Percentiles rank a stretch among this genome's conserved stretches.
Conservation (phyloP, 2,888 invertebrate genomes). For the Diplolepis rosae region DNA sequence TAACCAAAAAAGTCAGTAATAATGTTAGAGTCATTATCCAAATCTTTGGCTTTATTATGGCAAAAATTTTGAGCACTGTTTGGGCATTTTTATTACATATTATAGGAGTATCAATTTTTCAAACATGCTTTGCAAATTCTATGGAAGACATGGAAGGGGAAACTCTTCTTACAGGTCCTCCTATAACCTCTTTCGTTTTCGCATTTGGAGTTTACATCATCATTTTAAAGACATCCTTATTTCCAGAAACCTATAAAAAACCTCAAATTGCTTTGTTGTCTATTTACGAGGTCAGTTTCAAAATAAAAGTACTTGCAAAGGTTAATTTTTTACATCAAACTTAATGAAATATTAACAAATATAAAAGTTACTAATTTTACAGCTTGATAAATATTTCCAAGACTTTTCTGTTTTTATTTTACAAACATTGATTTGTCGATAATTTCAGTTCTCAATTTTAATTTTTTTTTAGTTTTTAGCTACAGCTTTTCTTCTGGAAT, state of each 20-base stretch:
- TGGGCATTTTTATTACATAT: conserved; percentile 61
- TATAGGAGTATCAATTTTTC: conserved; percentile 57
- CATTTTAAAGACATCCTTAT: conserved; percentile 52
- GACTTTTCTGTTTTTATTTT: not conserved
- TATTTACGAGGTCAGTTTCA: conserved; percentile 58
- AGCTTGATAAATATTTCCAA: too few species aligned
- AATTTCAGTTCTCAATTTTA: not conserved
- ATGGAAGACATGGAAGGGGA: conserved; percentile 62
- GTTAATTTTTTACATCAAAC: too few species aligned
- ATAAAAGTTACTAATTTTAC: too few species aligned
- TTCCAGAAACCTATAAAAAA: conserved; percentile 58
- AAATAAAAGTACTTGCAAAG: not conserved
- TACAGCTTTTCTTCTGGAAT: conserved; percentile 63
- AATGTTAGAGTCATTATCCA: not conserved
- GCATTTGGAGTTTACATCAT: conserved; percentile 60
- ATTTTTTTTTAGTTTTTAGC: conserved; percentile 59
- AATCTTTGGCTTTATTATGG: conserved; percentile 49
- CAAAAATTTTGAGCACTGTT: conserved; percentile 59
- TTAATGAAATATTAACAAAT: too few species aligned
- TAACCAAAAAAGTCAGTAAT: not conserved
- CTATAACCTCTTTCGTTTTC: conserved; percentile 59
- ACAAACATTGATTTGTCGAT: not conserved
- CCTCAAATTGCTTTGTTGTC: conserved; percentile 51
- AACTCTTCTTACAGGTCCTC: conserved; percentile 53
- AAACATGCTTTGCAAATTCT: conserved; percentile 59